Conservation (phyloP, 1,140 invertebrate species). For the Vollenhovia emeryi region DNA sequence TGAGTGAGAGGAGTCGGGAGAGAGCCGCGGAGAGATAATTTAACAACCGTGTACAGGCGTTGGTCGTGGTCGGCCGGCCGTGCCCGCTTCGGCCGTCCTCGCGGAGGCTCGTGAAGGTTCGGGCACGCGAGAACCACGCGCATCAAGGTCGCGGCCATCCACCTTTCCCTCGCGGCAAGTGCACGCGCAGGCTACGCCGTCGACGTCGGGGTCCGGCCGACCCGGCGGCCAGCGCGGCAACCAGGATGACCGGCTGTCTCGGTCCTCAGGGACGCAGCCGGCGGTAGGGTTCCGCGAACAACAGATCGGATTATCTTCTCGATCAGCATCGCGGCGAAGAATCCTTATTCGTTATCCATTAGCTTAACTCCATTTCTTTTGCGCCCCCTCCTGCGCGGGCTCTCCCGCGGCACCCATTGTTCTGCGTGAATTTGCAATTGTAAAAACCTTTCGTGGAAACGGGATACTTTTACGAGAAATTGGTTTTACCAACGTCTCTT, state of each 20-base stretch:
- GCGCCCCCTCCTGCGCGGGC: too few species aligned
- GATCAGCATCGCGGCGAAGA: neutral
- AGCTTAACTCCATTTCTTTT: neutral
- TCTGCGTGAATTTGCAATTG: neutral
- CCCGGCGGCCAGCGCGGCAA: constrained; percentile 54
- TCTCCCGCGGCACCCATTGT: neutral
- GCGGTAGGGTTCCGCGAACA: neutral
- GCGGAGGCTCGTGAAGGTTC: constrained; percentile 76
- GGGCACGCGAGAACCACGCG: constrained; percentile 86
- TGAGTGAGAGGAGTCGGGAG: constrained; percentile 3
- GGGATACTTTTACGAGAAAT: neutral
- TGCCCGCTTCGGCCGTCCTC: constrained; percentile 74
- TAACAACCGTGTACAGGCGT: constrained; percentile 62
- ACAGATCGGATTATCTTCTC: neutral
- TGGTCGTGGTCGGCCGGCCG: constrained; percentile 50
- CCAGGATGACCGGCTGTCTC: constrained; percentile 62
- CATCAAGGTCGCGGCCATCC: constrained; percentile 84
- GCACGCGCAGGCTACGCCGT: constrained; percentile 73
- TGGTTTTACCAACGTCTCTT: too few species aligned
- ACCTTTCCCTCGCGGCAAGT: constrained; percentile 81
- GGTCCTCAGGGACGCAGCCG: constrained; percentile 61
- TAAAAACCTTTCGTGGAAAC: neutral
- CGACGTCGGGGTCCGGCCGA: constrained; percentile 63
- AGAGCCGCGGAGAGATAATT: constrained; percentile 55
- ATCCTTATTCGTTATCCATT: constrained; percentile 14